Conservation (phyloP, 2,888 invertebrate species). For the Cotesia congregata region DNA sequence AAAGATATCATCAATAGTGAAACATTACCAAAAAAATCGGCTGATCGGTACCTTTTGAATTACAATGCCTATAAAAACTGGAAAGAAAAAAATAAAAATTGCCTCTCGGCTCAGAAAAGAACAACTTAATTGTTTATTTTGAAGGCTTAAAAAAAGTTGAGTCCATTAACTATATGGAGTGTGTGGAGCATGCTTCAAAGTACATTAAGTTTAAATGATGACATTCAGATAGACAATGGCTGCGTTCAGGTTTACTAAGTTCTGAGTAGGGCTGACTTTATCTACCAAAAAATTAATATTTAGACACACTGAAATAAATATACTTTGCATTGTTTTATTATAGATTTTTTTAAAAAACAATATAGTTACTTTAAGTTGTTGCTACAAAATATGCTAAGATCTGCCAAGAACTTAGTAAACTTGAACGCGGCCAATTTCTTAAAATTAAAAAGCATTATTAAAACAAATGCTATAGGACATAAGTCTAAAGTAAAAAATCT, state of each 20-base stretch:
- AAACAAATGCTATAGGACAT: slow-evolving; percentile 28
- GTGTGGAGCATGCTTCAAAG: slow-evolving; percentile 42
- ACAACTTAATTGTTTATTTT: slow-evolving; percentile 17
- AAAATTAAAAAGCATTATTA: slow-evolving; percentile 29
- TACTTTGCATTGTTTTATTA: no score
- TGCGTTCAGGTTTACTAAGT: no score
- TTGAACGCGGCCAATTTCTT: no score
- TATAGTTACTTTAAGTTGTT: no score
- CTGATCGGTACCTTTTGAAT: slow-evolving; percentile 10
- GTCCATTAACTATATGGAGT: slow-evolving; percentile 39
- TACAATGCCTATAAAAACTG: slow-evolving; percentile 21
- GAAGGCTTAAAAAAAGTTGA: slow-evolving; percentile 4
- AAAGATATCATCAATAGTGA: slow-evolving; percentile 18
- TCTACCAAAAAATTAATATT: no score
- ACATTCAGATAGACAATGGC: slow-evolving; percentile 35
- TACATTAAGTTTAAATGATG: slow-evolving; percentile 29
- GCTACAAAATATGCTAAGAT: no score
- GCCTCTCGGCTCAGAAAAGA: slow-evolving; percentile 17
- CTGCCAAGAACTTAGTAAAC: no score
- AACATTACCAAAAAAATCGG: slow-evolving; percentile 21
- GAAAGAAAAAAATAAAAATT: slow-evolving; percentile 6
- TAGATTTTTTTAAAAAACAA: no score
- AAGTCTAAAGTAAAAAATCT: slow-evolving; percentile 25
- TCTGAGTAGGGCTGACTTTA: no score
- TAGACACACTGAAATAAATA: no score